These are phyloP conservation scores for Cariama cristata DNA, from an alignment of 2,113 vertebrate genomes.

Conservation along the genomic window DNA sequence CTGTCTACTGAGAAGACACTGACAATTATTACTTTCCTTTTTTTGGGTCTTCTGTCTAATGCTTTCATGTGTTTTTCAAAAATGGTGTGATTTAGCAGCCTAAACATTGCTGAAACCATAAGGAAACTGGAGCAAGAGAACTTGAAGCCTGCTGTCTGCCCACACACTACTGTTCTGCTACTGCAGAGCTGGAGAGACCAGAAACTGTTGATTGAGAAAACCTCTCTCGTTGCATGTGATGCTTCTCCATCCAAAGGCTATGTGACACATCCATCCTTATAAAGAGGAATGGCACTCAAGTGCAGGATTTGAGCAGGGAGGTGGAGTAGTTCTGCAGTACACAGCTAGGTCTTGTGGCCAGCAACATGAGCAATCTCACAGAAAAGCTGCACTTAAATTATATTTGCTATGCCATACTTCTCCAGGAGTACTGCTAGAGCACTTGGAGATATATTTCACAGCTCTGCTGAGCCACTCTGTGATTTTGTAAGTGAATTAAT, in stretches of 20 bases:
- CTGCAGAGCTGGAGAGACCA: neutral
- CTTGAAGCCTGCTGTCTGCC: neutral
- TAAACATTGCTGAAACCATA: neutral
- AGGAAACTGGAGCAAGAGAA: neutral
- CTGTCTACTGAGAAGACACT: neutral
- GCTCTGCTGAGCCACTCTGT: neutral
- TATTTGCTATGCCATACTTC: neutral
- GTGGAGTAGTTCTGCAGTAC: neutral
- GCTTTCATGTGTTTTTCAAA: neutral
- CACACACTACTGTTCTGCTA: neutral
- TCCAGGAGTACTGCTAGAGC: neutral
- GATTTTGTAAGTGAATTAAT: neutral
- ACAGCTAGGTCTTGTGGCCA: neutral
- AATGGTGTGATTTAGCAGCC: neutral
- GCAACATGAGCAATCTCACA: rapidly evolving
- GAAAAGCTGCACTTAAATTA: neutral
- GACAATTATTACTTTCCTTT: neutral
- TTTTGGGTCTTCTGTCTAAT: neutral
- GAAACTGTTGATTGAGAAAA: neutral
- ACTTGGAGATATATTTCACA: neutral
- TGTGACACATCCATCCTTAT: rapidly evolving
- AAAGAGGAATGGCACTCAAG: rapidly evolving
- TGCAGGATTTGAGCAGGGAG: neutral
- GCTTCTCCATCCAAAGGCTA: neutral
- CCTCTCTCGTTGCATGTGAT: neutral